phyloP scores from a whole-genome alignment of 2,888 invertebrate genomes.

The Amblyjoppa fuscipennis region DNA sequence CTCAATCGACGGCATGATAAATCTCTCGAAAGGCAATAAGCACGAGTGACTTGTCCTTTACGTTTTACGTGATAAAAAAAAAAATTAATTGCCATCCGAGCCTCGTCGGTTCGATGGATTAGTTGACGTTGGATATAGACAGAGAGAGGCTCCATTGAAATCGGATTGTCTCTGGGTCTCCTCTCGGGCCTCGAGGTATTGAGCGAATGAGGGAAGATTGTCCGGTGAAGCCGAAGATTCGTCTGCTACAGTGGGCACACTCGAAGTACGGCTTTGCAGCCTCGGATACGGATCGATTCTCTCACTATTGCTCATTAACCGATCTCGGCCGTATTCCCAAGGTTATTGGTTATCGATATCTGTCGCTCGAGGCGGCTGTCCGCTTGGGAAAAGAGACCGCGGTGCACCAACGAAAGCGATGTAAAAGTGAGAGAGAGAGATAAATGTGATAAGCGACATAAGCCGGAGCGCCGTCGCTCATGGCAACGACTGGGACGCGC shows the following conservation, averaged over 20 bases:
- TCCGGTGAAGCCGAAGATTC: conserved; percentile 14
- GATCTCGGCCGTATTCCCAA: conserved; percentile 52
- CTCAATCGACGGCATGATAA: conserved; percentile 3
- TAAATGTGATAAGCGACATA: conserved; percentile 20
- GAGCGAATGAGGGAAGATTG: conserved; percentile 33
- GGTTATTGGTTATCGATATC: conserved; percentile 67
- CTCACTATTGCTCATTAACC: conserved; percentile 55
- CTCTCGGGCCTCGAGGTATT: not conserved
- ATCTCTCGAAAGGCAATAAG: conserved; percentile 6
- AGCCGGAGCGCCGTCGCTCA: conserved; percentile 23
- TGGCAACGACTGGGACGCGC: conserved; percentile 37
- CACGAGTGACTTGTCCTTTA: not conserved
- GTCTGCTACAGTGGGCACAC: not conserved
- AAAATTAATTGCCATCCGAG: conserved; percentile 50
- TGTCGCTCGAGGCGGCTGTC: conserved; percentile 38
- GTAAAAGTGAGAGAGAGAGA: conserved; percentile 7
- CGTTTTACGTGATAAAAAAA: conserved; percentile 12
- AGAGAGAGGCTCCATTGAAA: conserved; percentile 28
- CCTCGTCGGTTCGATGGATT: conserved; percentile 28
- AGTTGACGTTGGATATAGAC: conserved; percentile 21
- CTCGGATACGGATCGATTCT: conserved; percentile 43
- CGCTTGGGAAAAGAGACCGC: conserved; percentile 30
- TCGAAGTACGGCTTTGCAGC: not conserved
- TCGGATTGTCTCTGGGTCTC: conserved; percentile 43
- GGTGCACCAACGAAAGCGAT: conserved; percentile 9